Conservation (phyloP, 2,888 invertebrate species). For the Trachelus troglodyta region DNA sequence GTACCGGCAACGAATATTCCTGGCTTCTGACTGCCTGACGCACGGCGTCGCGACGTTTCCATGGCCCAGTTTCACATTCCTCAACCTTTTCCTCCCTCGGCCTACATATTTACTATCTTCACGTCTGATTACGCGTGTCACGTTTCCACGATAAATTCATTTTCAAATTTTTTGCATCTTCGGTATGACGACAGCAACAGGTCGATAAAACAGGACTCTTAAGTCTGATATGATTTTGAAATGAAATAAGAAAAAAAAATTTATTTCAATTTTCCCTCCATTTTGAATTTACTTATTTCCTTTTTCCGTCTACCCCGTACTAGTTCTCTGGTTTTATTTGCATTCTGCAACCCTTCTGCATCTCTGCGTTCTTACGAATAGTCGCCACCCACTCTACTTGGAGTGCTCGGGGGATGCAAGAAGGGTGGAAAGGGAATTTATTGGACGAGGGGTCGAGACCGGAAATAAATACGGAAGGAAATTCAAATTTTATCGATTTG, state of each 20-base stretch:
- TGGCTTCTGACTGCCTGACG: slow-evolving; percentile 44
- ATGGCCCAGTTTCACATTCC: slow-evolving; percentile 42
- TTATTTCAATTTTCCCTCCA: neutral
- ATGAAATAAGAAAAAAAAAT: neutral
- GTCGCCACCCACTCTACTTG: neutral
- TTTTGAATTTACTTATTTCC: neutral
- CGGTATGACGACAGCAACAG: neutral
- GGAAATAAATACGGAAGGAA: slow-evolving; percentile 7
- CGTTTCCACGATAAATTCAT: neutral
- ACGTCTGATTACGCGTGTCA: neutral
- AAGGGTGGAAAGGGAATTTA: neutral
- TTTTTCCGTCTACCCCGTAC: neutral
- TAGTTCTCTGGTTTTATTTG: neutral
- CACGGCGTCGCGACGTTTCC: slow-evolving; percentile 22
- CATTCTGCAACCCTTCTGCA: neutral
- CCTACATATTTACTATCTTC: neutral
- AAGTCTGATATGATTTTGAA: neutral
- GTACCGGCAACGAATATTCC: slow-evolving; percentile 34
- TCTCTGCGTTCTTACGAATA: neutral
- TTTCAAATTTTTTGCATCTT: neutral
- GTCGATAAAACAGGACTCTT: neutral
- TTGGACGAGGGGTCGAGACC: neutral
- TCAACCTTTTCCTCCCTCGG: slow-evolving; percentile 33
- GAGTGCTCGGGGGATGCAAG: neutral
- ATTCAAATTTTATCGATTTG: slow-evolving; percentile 10